These are phyloP conservation scores for Cladopsammia gracilis DNA, from an alignment of 64 coral and sea anemone genomes.

Conservation along the genomic window DNA sequence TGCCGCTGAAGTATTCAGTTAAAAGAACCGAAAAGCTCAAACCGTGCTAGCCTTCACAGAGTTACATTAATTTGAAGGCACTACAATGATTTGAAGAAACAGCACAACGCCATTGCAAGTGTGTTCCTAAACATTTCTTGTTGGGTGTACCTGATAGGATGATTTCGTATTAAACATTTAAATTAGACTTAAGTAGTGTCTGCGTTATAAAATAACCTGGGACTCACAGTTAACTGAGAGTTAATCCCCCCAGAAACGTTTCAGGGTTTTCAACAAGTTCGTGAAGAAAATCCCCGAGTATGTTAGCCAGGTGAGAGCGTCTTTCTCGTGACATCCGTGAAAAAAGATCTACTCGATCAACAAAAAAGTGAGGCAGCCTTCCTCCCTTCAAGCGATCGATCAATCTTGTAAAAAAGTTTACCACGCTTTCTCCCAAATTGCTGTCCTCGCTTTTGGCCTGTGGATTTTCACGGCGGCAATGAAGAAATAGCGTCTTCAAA, in stretches of 20 bases:
- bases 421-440: constrained; percentile 25
- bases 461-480: not conserved
- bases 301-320: not conserved
- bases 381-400: not conserved
- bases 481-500: constrained; percentile 63
- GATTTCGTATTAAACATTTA: too few species aligned
- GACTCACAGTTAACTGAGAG: not conserved
- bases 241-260: not conserved
- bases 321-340: not conserved
- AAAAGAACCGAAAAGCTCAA: too few species aligned
- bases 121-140: too few species aligned
- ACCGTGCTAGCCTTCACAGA: too few species aligned
- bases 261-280: constrained; percentile 1
- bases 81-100: too few species aligned
- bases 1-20: too few species aligned
- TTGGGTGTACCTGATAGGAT: too few species aligned
- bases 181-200: too few species aligned
- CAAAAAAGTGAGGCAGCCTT: constrained; percentile 41
- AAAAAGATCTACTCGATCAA: constrained; percentile 23
- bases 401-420: constrained; percentile 49
- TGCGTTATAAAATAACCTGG: too few species aligned
- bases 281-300: not conserved
- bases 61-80: too few species aligned
- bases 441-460: not conserved
- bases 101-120: too few species aligned